Percentiles rank a stretch among this genome's conserved stretches.
phyloP scores from a whole-genome alignment of 2,797 vertebrate genomes.

The Thunnus albacares region DNA sequence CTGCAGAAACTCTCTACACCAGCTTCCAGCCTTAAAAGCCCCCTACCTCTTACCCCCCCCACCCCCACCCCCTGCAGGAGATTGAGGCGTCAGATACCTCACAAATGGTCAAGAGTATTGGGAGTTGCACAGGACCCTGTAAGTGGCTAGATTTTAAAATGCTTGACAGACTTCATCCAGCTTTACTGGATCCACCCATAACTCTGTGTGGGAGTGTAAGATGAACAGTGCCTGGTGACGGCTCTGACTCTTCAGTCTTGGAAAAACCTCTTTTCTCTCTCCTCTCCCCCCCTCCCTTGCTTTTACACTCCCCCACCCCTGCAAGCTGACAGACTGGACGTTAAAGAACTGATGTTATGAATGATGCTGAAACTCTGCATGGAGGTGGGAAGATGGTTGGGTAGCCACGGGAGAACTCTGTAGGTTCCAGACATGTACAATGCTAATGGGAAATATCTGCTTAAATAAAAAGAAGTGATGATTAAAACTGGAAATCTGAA shows the following conservation, averaged over 20 bases:
- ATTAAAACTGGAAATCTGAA: conserved; percentile 86
- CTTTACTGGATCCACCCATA: conserved; percentile 66
- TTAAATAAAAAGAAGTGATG: conserved; percentile 90
- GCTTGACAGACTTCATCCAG: conserved; percentile 51
- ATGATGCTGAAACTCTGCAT: conserved; percentile 77
- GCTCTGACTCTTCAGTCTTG: conserved; percentile 67
- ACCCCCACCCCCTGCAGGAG: conserved; percentile 57
- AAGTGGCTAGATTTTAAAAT: conserved; percentile 45
- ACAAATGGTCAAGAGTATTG: conserved; percentile 58
- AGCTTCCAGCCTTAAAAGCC: conserved; percentile 89
- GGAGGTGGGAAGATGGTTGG: conserved; percentile 65
- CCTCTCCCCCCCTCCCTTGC: conserved; percentile 4
- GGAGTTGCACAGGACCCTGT: conserved; percentile 72
- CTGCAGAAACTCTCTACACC: conserved; percentile 80
- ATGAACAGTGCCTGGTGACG: conserved; percentile 75
- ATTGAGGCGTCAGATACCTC: conserved; percentile 74
- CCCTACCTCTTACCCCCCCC: conserved; percentile 75
- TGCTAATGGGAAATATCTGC: conserved; percentile 88
- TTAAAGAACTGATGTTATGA: conserved; percentile 62
- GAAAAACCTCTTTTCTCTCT: conserved; percentile 16
- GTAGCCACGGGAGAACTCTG: conserved; percentile 80
- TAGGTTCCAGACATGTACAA: conserved; percentile 86
- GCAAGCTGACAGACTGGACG: conserved; percentile 78
- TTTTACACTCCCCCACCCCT: conserved; percentile 54
- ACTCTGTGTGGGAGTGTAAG: conserved; percentile 56